phyloP scores from a whole-genome alignment of 2,113 vertebrate species.

The Saguinus midas region DNA sequence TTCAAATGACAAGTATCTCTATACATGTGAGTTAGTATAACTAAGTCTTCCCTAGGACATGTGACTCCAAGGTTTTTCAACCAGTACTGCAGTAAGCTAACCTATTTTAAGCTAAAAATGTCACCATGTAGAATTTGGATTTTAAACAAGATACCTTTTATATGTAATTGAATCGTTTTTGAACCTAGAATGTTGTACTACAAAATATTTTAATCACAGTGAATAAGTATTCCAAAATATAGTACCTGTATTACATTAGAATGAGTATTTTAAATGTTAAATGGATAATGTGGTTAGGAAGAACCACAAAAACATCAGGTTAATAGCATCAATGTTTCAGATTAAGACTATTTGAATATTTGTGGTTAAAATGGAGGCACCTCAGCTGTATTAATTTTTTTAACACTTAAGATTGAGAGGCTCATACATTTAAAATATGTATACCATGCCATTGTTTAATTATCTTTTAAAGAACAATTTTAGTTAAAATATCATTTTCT shows the following conservation, averaged over 20 bases:
- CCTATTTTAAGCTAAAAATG: conserved; percentile 23
- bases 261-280: conserved; percentile 41
- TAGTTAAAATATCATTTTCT: conserved; percentile 67
- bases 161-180: conserved; percentile 1
- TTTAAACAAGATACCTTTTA: conserved; percentile 30
- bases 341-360: neutral
- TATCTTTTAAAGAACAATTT: conserved; percentile 50
- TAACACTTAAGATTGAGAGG: conserved; percentile 55
- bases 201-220: conserved; percentile 48
- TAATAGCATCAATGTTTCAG: conserved; percentile 26
- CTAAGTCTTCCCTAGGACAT: conserved; percentile 54
- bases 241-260: neutral
- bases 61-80: conserved; percentile 44
- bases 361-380: conserved; percentile 9
- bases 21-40: conserved; percentile 65
- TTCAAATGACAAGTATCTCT: conserved; percentile 62
- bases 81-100: conserved; percentile 35
- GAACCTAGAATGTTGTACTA: neutral
- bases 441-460: conserved; percentile 52
- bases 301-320: neutral
- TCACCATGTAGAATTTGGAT: conserved; percentile 6
- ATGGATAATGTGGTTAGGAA: neutral
- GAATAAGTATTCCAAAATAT: conserved; percentile 35
- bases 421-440: conserved; percentile 49
- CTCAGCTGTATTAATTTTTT: conserved; percentile 29